Base-by-base conservation (phyloP, 2,888 invertebrate species). In the Tiliacea aurago region DNA sequence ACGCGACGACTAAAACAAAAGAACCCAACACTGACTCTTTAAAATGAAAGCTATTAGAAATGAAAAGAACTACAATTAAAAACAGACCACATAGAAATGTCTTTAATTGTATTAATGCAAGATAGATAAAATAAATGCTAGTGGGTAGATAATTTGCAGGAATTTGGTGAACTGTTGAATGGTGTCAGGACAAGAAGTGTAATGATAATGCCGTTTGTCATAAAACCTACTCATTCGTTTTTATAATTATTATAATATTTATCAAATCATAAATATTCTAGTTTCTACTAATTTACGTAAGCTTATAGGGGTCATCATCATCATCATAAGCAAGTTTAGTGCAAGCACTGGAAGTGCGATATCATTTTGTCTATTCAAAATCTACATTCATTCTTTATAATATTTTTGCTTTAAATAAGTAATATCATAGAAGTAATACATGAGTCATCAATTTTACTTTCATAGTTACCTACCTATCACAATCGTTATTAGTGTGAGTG, bases 401-500 rank as follows among this genome's bases (percentile, higher is more conserved):
- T 53, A 59, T 41, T 56, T 63, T 67, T 28, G 28, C 55, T n/a
- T 61, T 61, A 59, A 74, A 63, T 76, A 74, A 69, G 47, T 68
- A 65, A 59, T 74, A 71, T 76, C 65, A 71, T 55, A 76, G 58
- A 65, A n/a, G n/a, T n/a, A n/a, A 69, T 37, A 65, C 49, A 56
- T 68, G 73, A 80, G 61, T 70, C 80, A 76, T 82, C 56, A 80
- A 80, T 84, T 87, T 86, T 72, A 80, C 85, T 84, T 79, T 85
- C 80, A 74, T 66, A 76, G 78, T 75, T 71, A 78, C 70, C 72
- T 73, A 78, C 61, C 73, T 74, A 79, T 77, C 75, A 75, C 71
- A 75, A 73, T 83, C 51, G 70, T 70, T 83, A 73, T 68, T 66
- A 63, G 75, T 70, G 67, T 80, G 85, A 75, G 84, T 84, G 78